Evolutionary conservation across 2,888 invertebrate species (phyloP).

Genomic region (Eupeodes latifasciatus): DNA sequence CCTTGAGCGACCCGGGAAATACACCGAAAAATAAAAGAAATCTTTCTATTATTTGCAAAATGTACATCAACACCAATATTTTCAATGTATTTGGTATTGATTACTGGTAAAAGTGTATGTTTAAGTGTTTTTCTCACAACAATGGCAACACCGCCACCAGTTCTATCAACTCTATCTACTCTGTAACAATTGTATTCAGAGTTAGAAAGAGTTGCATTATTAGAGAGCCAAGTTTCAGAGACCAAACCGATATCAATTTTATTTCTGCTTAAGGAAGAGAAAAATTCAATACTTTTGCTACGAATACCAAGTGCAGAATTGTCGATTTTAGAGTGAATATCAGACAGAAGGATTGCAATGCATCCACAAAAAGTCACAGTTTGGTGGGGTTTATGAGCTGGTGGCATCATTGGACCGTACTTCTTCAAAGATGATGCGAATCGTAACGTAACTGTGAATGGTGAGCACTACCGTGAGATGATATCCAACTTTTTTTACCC

Average conservation of each 20-base stretch:
- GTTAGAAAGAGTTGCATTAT: constrained; percentile 2
- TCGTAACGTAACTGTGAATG: too few relatives aligned
- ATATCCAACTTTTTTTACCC: too few relatives aligned
- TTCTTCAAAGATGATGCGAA: too few relatives aligned
- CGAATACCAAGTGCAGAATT: too few relatives aligned
- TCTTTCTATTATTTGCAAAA: constrained; percentile 17
- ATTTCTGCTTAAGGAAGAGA: constrained; percentile 14
- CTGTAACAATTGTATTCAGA: constrained; percentile 17
- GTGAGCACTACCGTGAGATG: too few relatives aligned
- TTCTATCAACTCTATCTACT: not conserved
- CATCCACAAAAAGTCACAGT: too few relatives aligned
- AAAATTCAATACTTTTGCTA: constrained; percentile 10
- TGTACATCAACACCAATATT: constrained; percentile 18
- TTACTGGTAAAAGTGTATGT: not conserved
- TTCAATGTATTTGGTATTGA: constrained; percentile 24
- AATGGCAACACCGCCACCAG: constrained; percentile 33
- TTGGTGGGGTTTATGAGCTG: too few relatives aligned
- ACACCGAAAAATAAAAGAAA: constrained; percentile 9
- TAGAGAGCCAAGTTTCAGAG: constrained; percentile 8
- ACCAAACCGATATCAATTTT: constrained; percentile 25
- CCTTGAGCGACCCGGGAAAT: not conserved
- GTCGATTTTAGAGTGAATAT: too few relatives aligned
- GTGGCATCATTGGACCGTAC: too few relatives aligned
- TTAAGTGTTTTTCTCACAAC: constrained; percentile 9
- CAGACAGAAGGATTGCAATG: too few relatives aligned